Percentiles rank a stretch among this genome's conserved stretches.
Conservation (phyloP, 2,113 vertebrate species). For the Hystrix brachyura region DNA sequence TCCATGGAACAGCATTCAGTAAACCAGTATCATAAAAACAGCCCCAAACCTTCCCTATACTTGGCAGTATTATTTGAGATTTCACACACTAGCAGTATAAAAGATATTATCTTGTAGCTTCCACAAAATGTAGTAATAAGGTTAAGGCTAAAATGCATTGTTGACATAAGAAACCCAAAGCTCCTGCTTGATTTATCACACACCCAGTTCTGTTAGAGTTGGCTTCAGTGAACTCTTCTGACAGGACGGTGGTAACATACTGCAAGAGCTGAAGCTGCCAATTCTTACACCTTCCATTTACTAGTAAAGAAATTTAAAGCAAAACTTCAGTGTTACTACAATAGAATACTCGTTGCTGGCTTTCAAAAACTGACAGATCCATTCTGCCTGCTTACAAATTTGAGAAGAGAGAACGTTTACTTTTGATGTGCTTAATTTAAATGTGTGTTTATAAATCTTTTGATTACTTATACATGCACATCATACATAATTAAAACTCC, state of each 20-base stretch:
- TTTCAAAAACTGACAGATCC: conserved; percentile 10
- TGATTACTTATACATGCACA: not conserved
- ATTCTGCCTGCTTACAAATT: not conserved
- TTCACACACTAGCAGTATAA: conserved; percentile 78
- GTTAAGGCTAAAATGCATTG: conserved; percentile 86
- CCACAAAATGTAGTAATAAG: conserved; percentile 88
- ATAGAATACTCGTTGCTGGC: conserved; percentile 68
- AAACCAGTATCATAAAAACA: conserved; percentile 73
- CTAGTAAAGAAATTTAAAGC: conserved; percentile 83
- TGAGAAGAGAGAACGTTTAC: not conserved
- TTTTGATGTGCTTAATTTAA: conserved; percentile 40
- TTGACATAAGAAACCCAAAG: conserved; percentile 84
- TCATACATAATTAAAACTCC: not conserved
- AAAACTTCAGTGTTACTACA: conserved; percentile 74
- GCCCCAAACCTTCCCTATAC: conserved; percentile 75
- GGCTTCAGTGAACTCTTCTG: conserved; percentile 80
- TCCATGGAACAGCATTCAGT: conserved; percentile 77
- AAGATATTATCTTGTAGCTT: conserved; percentile 79
- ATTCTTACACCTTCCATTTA: conserved; percentile 88
- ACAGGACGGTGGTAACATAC: conserved; percentile 85
- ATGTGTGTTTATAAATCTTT: not conserved
- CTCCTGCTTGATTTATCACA: conserved; percentile 84
- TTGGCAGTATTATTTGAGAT: conserved; percentile 81
- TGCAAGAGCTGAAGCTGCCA: conserved; percentile 81
- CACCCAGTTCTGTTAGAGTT: conserved; percentile 85